Base-by-base conservation (phyloP, 64 coral and sea anemone species). In the Anthopleura sola region DNA sequence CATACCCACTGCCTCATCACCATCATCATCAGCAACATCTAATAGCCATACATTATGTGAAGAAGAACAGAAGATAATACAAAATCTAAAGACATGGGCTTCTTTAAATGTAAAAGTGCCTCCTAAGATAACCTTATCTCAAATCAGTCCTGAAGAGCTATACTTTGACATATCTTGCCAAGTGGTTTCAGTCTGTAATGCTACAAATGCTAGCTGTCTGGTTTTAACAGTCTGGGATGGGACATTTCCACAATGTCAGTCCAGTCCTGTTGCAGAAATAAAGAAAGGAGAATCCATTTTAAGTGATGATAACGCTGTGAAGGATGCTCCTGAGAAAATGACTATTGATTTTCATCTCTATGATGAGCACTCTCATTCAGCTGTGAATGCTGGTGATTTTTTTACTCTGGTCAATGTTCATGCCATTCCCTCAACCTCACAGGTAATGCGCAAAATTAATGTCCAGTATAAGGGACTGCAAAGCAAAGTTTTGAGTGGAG, bases 221-320 rank as follows among this genome's bases (percentile, higher is more conserved):
- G 38, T 81, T 28, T 29, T 91, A 40, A 68, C 37, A 81, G 57
- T 91, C 14, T 91, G 89, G 89, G 89, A 91, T 91, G 89, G 89
- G 7, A 80, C 83, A 18, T 37, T 29, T n/a, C 89, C 84, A n/a
- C 36, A 60, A 34, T 86, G 49, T 82, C 51, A 85, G 23, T 90
- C 88, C 84, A 38, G 29, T 5, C 26, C 44, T 18, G 60, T 85
- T 40, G 88, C 76, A n/a, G 81, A 82, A 49, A 57, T 77, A 24
- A 58, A 47, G 84, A 84, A 46, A 90, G 37, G 68, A 62, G 31
- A 49, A 75, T 17, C 8, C 33, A 5, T 57, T 24, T 1, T 85
- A 33, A 60, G 88, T 56, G 21, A 47, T 82, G 50, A 53, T 17
- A 16, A 60, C 75, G 23, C 51, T 84, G 13, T 37, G 2, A 15